Percentiles rank a stretch among this genome's conserved stretches.
phyloP scores from a whole-genome alignment of 2,888 invertebrate genomes.

The Asteroscopus sphinx region DNA sequence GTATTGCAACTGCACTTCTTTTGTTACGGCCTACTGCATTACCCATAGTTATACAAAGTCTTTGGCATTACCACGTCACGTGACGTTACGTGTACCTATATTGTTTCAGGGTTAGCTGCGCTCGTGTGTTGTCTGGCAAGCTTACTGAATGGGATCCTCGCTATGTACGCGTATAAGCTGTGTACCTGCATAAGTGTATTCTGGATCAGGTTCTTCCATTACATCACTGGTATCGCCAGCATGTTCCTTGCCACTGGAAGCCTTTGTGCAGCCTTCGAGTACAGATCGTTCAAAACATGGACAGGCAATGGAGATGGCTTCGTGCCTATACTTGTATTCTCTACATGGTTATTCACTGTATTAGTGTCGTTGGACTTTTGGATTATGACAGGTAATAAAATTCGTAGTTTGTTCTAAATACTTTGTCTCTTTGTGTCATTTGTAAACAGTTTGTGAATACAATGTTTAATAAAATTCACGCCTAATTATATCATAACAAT shows the following conservation, averaged over 20 bases:
- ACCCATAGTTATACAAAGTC: too few relatives aligned
- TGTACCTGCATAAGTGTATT: conserved; percentile 36
- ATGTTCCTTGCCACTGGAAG: conserved; percentile 62
- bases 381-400: conserved; percentile 51
- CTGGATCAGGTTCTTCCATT: conserved; percentile 62
- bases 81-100: too few relatives aligned
- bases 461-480: conserved; percentile 3
- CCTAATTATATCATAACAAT: not conserved
- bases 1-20: too few relatives aligned
- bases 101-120: conserved; percentile 64
- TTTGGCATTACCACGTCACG: too few relatives aligned
- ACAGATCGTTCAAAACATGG: conserved; percentile 62
- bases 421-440: not conserved
- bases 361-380: conserved; percentile 65
- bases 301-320: conserved; percentile 49
- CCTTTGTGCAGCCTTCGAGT: conserved; percentile 63
- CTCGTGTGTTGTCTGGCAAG: conserved; percentile 58
- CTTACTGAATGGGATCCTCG: conserved; percentile 60
- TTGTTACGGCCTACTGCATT: too few relatives aligned
- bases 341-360: conserved; percentile 60
- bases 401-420: conserved; percentile 18
- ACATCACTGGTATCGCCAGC: conserved; percentile 61
- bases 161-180: conserved; percentile 55
- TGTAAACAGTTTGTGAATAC: not conserved
- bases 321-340: conserved; percentile 34